Percentiles rank a stretch among this genome's conserved stretches.
Conservation (phyloP, 1,140 invertebrate genomes). For the Drosophila mauritiana region DNA sequence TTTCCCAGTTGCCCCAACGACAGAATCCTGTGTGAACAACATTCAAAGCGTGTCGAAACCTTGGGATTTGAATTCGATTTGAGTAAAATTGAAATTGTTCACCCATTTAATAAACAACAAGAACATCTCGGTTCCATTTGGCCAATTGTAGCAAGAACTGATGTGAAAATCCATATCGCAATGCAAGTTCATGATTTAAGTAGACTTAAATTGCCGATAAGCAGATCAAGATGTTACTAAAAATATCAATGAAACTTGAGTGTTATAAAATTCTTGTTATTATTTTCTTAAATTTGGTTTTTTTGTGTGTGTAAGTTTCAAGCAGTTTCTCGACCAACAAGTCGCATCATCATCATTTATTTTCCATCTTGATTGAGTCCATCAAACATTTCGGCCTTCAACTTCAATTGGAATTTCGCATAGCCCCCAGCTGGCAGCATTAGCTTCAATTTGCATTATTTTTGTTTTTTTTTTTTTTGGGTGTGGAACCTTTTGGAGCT, state of each 20-base stretch:
- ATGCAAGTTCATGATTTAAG: not conserved
- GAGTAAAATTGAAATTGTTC: slow-evolving; percentile 12
- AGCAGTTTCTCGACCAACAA: slow-evolving; percentile 1
- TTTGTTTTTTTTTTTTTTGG: slow-evolving; percentile 6
- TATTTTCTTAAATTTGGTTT: not conserved
- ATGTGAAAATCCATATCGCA: not conserved
- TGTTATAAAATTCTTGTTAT: too few species aligned
- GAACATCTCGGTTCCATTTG: not conserved
- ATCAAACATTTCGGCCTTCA: slow-evolving; percentile 1
- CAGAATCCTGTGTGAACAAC: slow-evolving; percentile 2
- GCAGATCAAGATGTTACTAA: too few species aligned
- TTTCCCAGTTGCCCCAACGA: not conserved
- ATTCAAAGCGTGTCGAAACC: slow-evolving; percentile 17
- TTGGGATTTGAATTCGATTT: slow-evolving; percentile 14
- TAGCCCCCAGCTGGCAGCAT: slow-evolving; percentile 8
- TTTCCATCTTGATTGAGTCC: slow-evolving; percentile 23
- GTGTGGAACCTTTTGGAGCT: slow-evolving; percentile 16
- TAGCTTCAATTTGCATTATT: slow-evolving; percentile 50
- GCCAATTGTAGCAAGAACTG: not conserved
- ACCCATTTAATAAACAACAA: not conserved
- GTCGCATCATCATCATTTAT: slow-evolving; percentile 11
- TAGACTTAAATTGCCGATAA: not conserved
- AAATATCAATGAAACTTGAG: too few species aligned
- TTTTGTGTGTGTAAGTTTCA: not conserved
- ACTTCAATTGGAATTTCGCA: not conserved